Percentiles rank a stretch among this genome's conserved stretches.
phyloP scores from a whole-genome alignment of 2,888 invertebrate genomes.

The Leucozona laternaria region DNA sequence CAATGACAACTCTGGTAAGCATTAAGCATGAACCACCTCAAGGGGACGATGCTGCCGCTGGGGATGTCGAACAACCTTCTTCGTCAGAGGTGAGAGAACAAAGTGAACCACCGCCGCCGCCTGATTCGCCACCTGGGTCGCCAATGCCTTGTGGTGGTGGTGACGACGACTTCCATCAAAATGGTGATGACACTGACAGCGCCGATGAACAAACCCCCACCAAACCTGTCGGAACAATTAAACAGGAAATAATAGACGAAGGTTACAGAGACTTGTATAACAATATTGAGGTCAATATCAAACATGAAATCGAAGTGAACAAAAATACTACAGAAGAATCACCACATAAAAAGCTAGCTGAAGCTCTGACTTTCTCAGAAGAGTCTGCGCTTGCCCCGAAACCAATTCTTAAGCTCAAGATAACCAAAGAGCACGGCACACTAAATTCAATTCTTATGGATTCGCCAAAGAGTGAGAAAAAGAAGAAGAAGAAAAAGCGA shows the following conservation, averaged over 20 bases:
- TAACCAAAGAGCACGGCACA: conserved; percentile 83
- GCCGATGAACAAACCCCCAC: conserved; percentile 59
- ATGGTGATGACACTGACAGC: conserved; percentile 74
- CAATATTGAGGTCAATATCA: conserved; percentile 76
- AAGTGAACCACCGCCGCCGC: conserved; percentile 1
- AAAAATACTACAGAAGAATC: conserved; percentile 66
- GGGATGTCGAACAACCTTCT: conserved; percentile 28
- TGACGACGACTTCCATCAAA: conserved; percentile 57
- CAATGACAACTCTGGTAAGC: conserved; percentile 81
- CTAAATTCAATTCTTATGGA: conserved; percentile 82
- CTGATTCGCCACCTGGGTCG: conserved; percentile 30
- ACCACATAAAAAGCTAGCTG: conserved; percentile 34
- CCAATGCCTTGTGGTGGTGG: conserved; percentile 29
- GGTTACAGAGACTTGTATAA: conserved; percentile 65
- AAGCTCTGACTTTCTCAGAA: conserved; percentile 51
- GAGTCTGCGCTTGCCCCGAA: conserved; percentile 70
- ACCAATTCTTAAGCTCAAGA: conserved; percentile 81
- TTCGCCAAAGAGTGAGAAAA: conserved; percentile 77
- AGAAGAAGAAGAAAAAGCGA: conserved; percentile 81
- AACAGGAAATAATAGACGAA: conserved; percentile 75
- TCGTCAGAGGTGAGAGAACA: conserved; percentile 11
- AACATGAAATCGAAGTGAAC: conserved; percentile 77
- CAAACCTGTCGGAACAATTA: conserved; percentile 60
- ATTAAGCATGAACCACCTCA: conserved; percentile 82
- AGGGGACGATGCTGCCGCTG: conserved; percentile 14